These are phyloP conservation scores for Brachionus koreanus DNA, from an alignment of 1,140 invertebrate species.

Conservation along the genomic window DNA sequence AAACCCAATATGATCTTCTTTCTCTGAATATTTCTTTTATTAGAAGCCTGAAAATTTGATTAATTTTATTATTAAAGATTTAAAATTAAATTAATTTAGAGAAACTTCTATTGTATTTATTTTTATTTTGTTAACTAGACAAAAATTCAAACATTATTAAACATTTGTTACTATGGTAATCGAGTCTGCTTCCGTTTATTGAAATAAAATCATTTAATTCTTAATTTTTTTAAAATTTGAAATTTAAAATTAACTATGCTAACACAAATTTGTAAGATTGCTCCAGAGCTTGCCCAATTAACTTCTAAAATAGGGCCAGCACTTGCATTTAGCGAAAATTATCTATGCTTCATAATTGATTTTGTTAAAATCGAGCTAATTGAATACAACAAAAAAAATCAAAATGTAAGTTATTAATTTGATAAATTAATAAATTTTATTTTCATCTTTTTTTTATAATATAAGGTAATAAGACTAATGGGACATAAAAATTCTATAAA, in stretches of 20 bases:
- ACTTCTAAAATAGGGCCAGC: neutral
- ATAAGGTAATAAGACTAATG: neutral
- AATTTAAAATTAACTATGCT: neutral
- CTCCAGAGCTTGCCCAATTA: neutral
- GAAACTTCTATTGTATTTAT: too few species aligned
- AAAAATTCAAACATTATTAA: neutral
- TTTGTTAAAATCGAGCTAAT: neutral
- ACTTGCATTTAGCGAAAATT: neutral
- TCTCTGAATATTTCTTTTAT: too few species aligned
- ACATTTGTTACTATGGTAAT: neutral
- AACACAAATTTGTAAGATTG: neutral
- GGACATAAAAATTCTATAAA: neutral
- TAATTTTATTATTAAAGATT: too few species aligned
- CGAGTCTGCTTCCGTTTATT: neutral
- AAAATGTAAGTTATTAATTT: neutral
- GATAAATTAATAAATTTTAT: neutral
- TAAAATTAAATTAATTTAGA: too few species aligned
- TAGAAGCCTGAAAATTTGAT: too few species aligned
- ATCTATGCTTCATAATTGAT: neutral
- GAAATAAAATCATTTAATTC: neutral
- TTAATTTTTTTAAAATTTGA: neutral
- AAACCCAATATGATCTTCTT: too few species aligned
- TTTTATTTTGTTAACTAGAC: neutral
- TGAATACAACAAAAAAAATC: constrained; percentile 29
- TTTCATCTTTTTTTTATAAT: neutral